Evolutionary conservation across 2,888 invertebrate species (phyloP).

Genomic region (Apocheima hispidaria): DNA sequence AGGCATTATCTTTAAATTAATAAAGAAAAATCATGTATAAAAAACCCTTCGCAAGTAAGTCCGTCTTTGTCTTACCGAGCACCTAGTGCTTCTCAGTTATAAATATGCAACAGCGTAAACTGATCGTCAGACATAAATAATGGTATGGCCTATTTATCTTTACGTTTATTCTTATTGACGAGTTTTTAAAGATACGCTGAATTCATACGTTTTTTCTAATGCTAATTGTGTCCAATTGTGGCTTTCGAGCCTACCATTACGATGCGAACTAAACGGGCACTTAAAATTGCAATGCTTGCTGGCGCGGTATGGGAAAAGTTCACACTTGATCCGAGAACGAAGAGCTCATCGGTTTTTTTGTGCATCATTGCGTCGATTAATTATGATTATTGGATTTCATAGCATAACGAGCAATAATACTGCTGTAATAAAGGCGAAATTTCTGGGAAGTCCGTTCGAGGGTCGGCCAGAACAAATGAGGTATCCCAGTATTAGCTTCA

Average conservation of each 20-base stretch:
- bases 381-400: slow-evolving; percentile 23
- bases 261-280: slow-evolving; percentile 22
- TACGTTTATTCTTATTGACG: neutral
- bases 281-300: slow-evolving; percentile 28
- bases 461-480: slow-evolving; percentile 34
- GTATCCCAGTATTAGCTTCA: slow-evolving; percentile 45
- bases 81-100: slow-evolving; percentile 10
- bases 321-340: slow-evolving; percentile 33
- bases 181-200: slow-evolving; percentile 8
- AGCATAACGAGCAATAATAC: slow-evolving; percentile 29
- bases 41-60: no score
- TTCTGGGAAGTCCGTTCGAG: slow-evolving; percentile 12
- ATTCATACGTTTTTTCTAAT: slow-evolving; percentile 18
- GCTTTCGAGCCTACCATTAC: slow-evolving; percentile 14
- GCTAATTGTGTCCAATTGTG: slow-evolving; percentile 18
- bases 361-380: slow-evolving; percentile 21
- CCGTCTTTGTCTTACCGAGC: no score
- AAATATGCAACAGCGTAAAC: slow-evolving; percentile 16
- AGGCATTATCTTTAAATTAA: no score
- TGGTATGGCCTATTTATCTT: slow-evolving; percentile 13
- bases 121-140: slow-evolving; percentile 2
- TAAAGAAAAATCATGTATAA: no score
- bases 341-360: slow-evolving; percentile 25
- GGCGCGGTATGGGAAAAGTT: slow-evolving; percentile 34
- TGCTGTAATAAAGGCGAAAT: slow-evolving; percentile 31